Evolutionary conservation across 2,888 invertebrate species (phyloP).

Genomic region (Acronicta psi): DNA sequence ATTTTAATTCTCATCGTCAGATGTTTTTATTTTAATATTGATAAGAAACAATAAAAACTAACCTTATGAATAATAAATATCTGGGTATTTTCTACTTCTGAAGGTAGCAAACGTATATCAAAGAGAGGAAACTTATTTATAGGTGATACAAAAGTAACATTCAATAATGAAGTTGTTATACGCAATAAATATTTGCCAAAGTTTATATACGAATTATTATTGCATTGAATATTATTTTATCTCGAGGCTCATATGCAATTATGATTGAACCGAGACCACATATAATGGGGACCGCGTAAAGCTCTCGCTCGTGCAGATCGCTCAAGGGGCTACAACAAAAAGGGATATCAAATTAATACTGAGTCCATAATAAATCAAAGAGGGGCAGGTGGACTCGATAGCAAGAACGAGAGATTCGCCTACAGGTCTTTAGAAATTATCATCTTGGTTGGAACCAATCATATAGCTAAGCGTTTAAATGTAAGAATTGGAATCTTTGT

Average conservation of each 20-base stretch:
- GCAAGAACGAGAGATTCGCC: constrained; percentile 83
- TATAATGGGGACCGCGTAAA: constrained; percentile 83
- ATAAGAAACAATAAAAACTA: too few relatives aligned
- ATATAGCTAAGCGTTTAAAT: constrained; percentile 54
- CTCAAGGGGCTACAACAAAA: constrained; percentile 87
- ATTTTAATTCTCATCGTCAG: constrained; percentile 1
- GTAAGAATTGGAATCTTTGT: constrained; percentile 69
- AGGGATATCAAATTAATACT: constrained; percentile 89
- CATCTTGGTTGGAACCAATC: constrained; percentile 61
- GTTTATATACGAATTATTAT: constrained; percentile 66
- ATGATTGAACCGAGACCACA: constrained; percentile 84
- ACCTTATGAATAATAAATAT: too few relatives aligned
- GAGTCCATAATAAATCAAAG: constrained; percentile 89
- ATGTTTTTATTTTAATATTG: not conserved
- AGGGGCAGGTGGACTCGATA: constrained; percentile 85
- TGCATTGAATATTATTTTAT: constrained; percentile 79
- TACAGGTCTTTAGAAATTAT: constrained; percentile 86
- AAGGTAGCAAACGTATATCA: too few relatives aligned
- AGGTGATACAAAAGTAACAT: constrained; percentile 13
- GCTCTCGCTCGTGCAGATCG: constrained; percentile 82
- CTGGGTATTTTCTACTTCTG: too few relatives aligned
- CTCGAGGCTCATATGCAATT: constrained; percentile 85
- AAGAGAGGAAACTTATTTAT: not conserved
- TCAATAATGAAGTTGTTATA: constrained; percentile 21
- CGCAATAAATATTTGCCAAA: constrained; percentile 56